phyloP scores from a whole-genome alignment of 2,113 vertebrate species.

The Psilopogon haemacephalus region DNA sequence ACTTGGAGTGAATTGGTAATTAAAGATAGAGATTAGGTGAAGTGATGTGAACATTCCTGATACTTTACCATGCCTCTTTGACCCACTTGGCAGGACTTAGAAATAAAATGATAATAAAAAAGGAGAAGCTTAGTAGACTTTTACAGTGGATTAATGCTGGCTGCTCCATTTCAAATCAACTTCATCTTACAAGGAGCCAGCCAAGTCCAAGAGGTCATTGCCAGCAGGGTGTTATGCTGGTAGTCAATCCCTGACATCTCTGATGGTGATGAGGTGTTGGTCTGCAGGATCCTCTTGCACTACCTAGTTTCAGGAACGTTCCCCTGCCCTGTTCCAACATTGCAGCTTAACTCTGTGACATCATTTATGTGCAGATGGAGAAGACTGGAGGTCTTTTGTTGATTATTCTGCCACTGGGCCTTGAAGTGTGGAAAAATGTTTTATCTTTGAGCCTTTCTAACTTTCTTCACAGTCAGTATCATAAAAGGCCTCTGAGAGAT shows the following conservation, averaged over 20 bases:
- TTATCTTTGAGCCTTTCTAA: background rate
- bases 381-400: background rate
- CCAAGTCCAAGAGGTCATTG: background rate
- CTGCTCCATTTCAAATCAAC: background rate
- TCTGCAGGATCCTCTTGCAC: background rate
- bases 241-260: background rate
- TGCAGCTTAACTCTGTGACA: rapidly evolving
- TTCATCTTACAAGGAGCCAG: background rate
- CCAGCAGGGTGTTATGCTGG: rapidly evolving
- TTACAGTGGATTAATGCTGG: background rate
- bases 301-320: rapidly evolving
- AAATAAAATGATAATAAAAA: background rate
- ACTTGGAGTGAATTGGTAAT: background rate
- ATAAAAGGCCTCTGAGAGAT: background rate
- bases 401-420: background rate
- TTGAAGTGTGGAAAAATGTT: background rate
- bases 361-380: rapidly evolving
- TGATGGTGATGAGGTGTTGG: background rate
- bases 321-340: background rate
- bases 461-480: background rate
- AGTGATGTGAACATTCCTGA: background rate
- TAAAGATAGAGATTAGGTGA: background rate
- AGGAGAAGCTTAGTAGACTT: background rate
- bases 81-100: background rate
- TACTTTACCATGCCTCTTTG: background rate